A percentile compares a stretch with the other conserved stretches of the same genome.
Evolutionary conservation across 2,113 vertebrate genomes (phyloP).

Genomic region (Oryzias celebensis): DNA sequence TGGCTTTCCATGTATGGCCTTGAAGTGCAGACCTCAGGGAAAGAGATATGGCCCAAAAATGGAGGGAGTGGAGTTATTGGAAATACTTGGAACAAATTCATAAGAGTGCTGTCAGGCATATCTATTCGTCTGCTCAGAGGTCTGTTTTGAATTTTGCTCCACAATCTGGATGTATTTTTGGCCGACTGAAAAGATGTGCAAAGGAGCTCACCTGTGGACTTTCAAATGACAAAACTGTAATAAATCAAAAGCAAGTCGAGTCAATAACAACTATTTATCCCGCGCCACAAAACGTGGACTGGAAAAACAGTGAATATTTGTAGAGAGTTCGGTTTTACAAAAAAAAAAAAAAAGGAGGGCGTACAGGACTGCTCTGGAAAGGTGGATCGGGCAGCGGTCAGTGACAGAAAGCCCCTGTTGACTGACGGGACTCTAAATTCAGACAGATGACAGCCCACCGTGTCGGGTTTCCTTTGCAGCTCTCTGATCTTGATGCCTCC

Average conservation of each 20-base stretch:
- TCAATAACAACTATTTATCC: conserved; percentile 4
- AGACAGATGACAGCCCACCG: conserved; percentile 22
- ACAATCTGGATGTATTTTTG: conserved; percentile 27
- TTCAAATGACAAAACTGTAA: conserved; percentile 17
- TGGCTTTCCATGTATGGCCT: conserved; percentile 63
- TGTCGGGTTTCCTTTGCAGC: conserved; percentile 23
- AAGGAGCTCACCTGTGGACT: conserved; percentile 30
- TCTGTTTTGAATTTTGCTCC: conserved; percentile 56
- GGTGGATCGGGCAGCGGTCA: neutral
- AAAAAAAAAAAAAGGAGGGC: neutral
- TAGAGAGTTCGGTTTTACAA: too few species aligned
- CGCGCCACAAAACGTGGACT: neutral
- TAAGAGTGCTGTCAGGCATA: conserved; percentile 43
- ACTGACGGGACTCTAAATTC: conserved; percentile 46
- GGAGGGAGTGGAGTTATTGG: conserved; percentile 44
- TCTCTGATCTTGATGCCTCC: conserved; percentile 27
- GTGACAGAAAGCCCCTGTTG: conserved; percentile 4
- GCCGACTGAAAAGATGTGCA: conserved; percentile 41
- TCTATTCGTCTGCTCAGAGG: conserved; percentile 49
- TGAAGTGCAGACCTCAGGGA: conserved; percentile 46
- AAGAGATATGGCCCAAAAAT: conserved; percentile 45
- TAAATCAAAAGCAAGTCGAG: conserved; percentile 13
- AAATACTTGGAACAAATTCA: conserved; percentile 60
- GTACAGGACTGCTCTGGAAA: neutral
- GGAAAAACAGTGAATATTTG: neutral